phyloP scores from a whole-genome alignment of 2,113 vertebrate species.

The Oncorhynchus clarkii region DNA sequence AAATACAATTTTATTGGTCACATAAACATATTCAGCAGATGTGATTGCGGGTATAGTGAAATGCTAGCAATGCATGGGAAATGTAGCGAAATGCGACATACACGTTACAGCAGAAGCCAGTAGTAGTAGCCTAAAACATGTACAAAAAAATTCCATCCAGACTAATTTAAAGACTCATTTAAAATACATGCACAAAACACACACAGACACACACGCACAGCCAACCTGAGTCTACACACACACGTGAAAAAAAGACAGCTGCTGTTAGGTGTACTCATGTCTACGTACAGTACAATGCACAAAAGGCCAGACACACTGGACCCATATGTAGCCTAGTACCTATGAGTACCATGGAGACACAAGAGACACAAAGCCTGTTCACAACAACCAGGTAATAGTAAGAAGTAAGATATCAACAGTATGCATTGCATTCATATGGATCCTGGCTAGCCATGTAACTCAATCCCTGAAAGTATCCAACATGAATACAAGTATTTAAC shows the following conservation, averaged over 20 bases:
- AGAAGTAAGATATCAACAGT: background rate
- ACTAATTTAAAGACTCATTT: background rate
- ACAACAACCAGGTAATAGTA: background rate
- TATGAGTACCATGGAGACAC: background rate
- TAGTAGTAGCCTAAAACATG: too few relatives aligned
- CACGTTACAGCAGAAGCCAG: too few relatives aligned
- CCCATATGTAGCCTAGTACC: background rate
- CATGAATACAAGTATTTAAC: background rate
- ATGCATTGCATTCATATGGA: slow-evolving; percentile 12
- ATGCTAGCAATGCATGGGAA: background rate
- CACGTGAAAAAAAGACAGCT: background rate
- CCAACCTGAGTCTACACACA: too few relatives aligned
- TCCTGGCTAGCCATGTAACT: background rate
- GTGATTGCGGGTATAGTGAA: too few relatives aligned
- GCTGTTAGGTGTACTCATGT: background rate
- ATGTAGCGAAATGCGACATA: too few relatives aligned
- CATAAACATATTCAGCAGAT: too few relatives aligned
- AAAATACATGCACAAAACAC: background rate
- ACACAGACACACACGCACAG: background rate
- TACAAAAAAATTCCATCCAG: background rate
- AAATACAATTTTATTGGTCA: too few relatives aligned
- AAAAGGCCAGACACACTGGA: background rate
- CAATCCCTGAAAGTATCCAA: background rate
- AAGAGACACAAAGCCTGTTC: background rate
- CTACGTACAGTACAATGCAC: background rate